Base-by-base conservation (phyloP, 2,113 vertebrate genomes). In the Zapus hudsonius region DNA sequence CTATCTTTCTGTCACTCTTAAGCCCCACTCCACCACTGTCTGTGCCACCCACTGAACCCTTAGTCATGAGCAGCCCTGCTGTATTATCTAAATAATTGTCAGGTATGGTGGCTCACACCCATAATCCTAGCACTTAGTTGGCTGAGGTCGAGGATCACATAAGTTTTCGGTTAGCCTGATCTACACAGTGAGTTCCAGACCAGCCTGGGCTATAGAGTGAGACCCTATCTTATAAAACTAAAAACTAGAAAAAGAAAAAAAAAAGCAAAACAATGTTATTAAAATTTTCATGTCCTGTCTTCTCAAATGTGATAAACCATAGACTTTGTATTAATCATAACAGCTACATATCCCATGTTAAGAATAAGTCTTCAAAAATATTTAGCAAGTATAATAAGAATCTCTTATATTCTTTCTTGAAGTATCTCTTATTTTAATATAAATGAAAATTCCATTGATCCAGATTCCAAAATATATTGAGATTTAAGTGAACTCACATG, bases 311-410 rank as follows among this genome's bases (percentile, higher is more conserved):
- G 5, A 69, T 13, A 61, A 3, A 16, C 27, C 69, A 25, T 70
- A 47, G 6, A n/a, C 19, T 90, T 78, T n/a, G 36, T 8, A 66
- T 87, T 91, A 84, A 90, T 57, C 27, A 66, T 6, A 79, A 42
- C 19, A 42, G 76, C 25, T 78, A 4, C 7, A 74, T 13, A 94
- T 33, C 22, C n/a, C 79, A 64, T 52, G 61, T 16, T 90, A 85
- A 90, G 0, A 93, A 8, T 31, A 69, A 33, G 6, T 57, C 42
- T 42, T 95, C 69, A 75, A 93, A 52, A 93, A 59, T 79, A 80
- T 67, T 74, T 78, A 19, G 73, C 38, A 84, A 70, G 0, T 8
- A 42, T 76, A 52, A 15, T 52, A 52, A 52, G 52, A 52, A 52
- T 52, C 52, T 52, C 52, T 52, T n/a, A n/a, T n/a, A n/a, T n/a